These are phyloP conservation scores for Megalurothrips usitatus DNA, from an alignment of 2,888 invertebrate species.

Conservation along the genomic window DNA sequence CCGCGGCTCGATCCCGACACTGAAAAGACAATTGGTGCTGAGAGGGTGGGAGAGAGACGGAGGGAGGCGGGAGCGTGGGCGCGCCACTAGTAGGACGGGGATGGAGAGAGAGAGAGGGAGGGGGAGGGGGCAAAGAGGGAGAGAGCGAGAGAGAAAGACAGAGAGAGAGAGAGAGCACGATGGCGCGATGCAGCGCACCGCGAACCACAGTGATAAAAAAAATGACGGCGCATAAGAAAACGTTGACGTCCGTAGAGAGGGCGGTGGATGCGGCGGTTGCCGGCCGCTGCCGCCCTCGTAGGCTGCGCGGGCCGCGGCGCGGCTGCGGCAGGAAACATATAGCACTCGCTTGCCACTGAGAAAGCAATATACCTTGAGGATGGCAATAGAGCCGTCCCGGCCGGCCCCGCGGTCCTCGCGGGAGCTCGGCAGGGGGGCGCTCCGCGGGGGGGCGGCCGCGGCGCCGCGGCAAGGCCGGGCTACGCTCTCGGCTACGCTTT, in stretches of 20 bases:
- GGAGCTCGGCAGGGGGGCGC: too few species aligned
- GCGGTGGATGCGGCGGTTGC: too few species aligned
- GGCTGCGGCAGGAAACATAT: not conserved
- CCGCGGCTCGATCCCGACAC: conserved; percentile 1
- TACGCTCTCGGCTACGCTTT: too few species aligned
- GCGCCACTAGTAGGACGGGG: not conserved
- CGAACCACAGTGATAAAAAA: too few species aligned
- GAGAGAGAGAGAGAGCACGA: not conserved
- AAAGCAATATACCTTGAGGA: conserved; percentile 11
- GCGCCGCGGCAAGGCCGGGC: too few species aligned
- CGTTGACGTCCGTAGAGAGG: too few species aligned
- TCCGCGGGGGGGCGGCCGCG: too few species aligned
- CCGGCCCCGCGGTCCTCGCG: too few species aligned
- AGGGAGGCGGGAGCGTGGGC: not conserved
- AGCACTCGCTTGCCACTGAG: conserved; percentile 6
- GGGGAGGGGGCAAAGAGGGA: not conserved
- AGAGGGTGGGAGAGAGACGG: not conserved
- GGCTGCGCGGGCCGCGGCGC: too few species aligned
- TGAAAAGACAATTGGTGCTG: not conserved
- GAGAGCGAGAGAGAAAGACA: not conserved
- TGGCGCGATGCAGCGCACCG: not conserved
- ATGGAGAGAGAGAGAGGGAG: not conserved
- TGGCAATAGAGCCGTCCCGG: not conserved
- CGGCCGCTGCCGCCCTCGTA: too few species aligned
- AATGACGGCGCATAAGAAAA: too few species aligned